Percentiles rank a stretch among this genome's conserved stretches.
Evolutionary conservation across 1,140 invertebrate genomes (phyloP).

Genomic region (Musca vetustissima): DNA sequence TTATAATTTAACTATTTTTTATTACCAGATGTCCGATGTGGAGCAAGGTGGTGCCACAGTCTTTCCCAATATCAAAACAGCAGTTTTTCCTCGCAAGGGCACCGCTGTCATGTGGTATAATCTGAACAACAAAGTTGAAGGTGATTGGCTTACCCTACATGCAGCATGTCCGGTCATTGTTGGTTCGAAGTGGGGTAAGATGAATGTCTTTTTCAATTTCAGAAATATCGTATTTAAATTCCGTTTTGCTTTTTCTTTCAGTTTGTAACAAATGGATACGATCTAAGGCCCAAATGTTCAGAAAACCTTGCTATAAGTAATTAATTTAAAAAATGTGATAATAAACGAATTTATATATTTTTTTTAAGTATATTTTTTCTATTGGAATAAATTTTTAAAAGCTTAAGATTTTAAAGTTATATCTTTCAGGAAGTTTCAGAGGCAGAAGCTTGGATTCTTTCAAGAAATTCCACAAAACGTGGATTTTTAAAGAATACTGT

Average conservation of each 20-base stretch:
- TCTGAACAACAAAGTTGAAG: slow-evolving; percentile 85
- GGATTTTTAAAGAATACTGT: no score
- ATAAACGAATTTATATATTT: background rate
- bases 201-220: background rate
- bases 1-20: no score
- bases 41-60: slow-evolving; percentile 92
- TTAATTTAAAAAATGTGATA: background rate
- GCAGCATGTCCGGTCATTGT: slow-evolving; percentile 96
- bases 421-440: no score
- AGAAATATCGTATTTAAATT: background rate
- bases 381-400: no score
- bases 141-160: slow-evolving; percentile 89
- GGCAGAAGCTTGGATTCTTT: no score
- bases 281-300: slow-evolving; percentile 66
- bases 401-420: no score
- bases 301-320: slow-evolving; percentile 11
- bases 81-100: slow-evolving; percentile 86
- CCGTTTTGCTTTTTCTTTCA: slow-evolving; percentile 57
- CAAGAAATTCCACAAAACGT: no score
- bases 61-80: slow-evolving; percentile 82
- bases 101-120: slow-evolving; percentile 96
- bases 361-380: no score
- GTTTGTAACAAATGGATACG: slow-evolving; percentile 98
- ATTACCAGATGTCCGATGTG: slow-evolving; percentile 84
- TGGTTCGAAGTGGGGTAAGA: slow-evolving; percentile 93